Percentiles rank a stretch among this genome's conserved stretches.
phyloP scores from a whole-genome alignment of 1,140 invertebrate genomes.

The Drosophila baimaii region DNA sequence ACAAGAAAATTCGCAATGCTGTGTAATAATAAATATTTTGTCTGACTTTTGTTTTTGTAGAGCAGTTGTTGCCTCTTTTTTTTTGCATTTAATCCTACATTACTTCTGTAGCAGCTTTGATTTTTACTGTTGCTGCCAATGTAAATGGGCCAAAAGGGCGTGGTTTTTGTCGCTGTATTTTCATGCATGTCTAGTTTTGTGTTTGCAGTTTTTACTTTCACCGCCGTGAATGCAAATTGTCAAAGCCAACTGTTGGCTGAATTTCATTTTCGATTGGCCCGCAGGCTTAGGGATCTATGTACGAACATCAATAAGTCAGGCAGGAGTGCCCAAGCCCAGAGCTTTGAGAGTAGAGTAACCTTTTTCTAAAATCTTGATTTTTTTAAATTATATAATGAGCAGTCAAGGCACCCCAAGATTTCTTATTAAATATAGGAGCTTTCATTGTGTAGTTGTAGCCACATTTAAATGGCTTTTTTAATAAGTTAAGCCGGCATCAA shows the following conservation, averaged over 20 bases:
- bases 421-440: background rate
- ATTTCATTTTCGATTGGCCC: slow-evolving; percentile 29
- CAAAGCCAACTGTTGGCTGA: slow-evolving; percentile 22
- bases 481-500: background rate
- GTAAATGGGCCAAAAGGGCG: slow-evolving; percentile 63
- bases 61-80: slow-evolving; percentile 42
- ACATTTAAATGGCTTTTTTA: background rate
- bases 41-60: slow-evolving; percentile 66
- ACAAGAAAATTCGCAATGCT: slow-evolving; percentile 61
- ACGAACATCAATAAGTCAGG: background rate
- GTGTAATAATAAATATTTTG: slow-evolving; percentile 81
- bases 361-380: no score
- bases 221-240: slow-evolving; percentile 50
- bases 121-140: slow-evolving; percentile 52
- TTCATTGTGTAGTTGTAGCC: no score
- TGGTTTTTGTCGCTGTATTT: slow-evolving; percentile 46
- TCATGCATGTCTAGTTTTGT: slow-evolving; percentile 68
- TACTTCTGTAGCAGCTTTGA: slow-evolving; percentile 76
- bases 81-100: slow-evolving; percentile 74
- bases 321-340: slow-evolving; percentile 1
- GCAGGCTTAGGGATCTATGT: slow-evolving; percentile 4
- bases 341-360: no score
- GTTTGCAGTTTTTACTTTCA: slow-evolving; percentile 68
- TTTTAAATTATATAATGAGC: no score
- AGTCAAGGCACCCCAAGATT: no score